Conservation (phyloP, 2,797 vertebrate species). For the Pteropus rufus region DNA sequence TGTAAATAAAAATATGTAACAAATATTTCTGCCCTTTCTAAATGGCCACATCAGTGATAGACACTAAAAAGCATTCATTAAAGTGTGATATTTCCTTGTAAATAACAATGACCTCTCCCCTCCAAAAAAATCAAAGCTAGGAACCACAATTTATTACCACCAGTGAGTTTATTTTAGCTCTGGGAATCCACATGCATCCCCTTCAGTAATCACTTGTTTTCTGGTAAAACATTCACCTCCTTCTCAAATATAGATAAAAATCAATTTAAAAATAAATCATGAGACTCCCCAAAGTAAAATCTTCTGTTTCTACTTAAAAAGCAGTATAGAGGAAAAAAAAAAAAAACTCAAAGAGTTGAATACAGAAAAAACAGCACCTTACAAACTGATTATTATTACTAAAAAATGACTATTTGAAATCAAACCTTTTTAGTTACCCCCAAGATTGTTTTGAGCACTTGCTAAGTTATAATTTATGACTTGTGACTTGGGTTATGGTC, state of each 20-base stretch:
- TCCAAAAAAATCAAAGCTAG: not conserved
- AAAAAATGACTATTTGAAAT: conserved; percentile 7
- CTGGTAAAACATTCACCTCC: not conserved
- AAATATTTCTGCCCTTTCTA: conserved; percentile 41
- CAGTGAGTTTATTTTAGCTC: not conserved
- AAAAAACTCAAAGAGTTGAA: not conserved
- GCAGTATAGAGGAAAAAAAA: not conserved
- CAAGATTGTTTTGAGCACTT: conserved; percentile 49
- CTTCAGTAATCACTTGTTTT: conserved; percentile 22
- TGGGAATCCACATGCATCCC: not conserved
- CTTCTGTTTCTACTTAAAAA: not conserved
- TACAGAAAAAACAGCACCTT: not conserved
- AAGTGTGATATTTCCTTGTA: conserved; percentile 41
- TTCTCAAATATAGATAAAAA: conserved; percentile 29
- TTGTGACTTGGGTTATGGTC: not conserved
- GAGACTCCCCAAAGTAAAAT: not conserved
- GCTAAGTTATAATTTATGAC: not conserved
- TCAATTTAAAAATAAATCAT: not conserved
- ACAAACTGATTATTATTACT: not conserved
- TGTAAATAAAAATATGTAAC: conserved; percentile 43
- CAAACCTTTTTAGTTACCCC: not conserved
- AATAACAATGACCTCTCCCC: not conserved
- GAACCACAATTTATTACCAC: conserved; percentile 31
- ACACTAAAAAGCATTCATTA: conserved; percentile 15
- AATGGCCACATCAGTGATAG: conserved; percentile 24